These are phyloP conservation scores for Cervus canadensis DNA, from an alignment of 2,113 vertebrate genomes.

Conservation along the genomic window DNA sequence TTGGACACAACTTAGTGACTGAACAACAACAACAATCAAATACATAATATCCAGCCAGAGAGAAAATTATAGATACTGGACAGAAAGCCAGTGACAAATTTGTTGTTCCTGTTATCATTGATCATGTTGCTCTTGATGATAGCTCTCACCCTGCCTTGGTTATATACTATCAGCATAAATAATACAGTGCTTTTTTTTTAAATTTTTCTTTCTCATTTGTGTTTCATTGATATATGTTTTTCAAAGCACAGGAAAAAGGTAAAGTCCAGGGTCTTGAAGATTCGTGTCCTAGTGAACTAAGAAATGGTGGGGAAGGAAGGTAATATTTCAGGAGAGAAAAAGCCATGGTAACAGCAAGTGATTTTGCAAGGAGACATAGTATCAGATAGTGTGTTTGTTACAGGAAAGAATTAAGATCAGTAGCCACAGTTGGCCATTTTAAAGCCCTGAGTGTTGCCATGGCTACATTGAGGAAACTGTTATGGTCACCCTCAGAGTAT, in stretches of 20 bases:
- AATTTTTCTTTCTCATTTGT: constrained; percentile 27
- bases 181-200: background rate
- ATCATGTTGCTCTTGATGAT: background rate
- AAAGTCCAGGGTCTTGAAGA: background rate
- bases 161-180: constrained; percentile 1
- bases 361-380: background rate
- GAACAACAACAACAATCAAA: background rate
- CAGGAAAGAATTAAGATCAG: background rate
- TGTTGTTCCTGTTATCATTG: background rate
- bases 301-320: background rate
- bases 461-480: background rate
- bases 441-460: background rate
- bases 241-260: background rate
- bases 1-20: background rate
- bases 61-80: background rate
- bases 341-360: background rate
- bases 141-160: background rate
- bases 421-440: background rate
- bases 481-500: background rate
- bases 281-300: background rate
- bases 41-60: background rate
- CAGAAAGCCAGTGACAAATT: background rate
- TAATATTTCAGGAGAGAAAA: constrained; percentile 32
- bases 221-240: background rate
- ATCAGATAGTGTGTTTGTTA: background rate